Conservation (phyloP, 2,113 vertebrate species). For the Pavo muticus region DNA sequence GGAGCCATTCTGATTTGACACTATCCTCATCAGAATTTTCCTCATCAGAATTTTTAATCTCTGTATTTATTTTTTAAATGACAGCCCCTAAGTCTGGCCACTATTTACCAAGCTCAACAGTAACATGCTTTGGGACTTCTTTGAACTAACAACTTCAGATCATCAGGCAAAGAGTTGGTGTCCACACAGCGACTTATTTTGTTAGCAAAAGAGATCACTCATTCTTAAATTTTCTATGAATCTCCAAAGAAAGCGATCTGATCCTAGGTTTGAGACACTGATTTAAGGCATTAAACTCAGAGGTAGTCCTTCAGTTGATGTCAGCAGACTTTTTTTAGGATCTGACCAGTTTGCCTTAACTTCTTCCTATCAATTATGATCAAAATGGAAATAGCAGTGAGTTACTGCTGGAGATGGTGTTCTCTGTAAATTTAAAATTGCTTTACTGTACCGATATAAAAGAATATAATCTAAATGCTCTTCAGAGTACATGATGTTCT, state of each 20-base stretch:
- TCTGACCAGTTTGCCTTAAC: not conserved
- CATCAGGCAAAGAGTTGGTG: not conserved
- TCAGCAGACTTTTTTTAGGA: not conserved
- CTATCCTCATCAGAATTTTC: not conserved
- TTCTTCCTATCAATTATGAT: not conserved
- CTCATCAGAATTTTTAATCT: not conserved
- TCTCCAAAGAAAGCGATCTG: not conserved
- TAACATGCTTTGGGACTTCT: not conserved
- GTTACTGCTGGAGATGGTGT: not conserved
- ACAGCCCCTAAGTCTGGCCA: not conserved
- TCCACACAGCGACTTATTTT: not conserved
- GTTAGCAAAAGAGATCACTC: not conserved
- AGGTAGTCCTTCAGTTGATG: not conserved
- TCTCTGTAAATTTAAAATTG: slow-evolving; percentile 8
- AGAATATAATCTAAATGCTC: not conserved
- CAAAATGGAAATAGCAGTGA: not conserved
- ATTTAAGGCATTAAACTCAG: not conserved
- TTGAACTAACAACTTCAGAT: not conserved
- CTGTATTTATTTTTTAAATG: not conserved
- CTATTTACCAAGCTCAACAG: not conserved
- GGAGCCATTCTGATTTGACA: not conserved
- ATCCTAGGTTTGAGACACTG: not conserved
- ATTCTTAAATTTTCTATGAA: not conserved
- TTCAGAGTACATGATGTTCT: not conserved
- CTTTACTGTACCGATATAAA: not conserved